These are phyloP conservation scores for Saccopteryx leptura DNA, from an alignment of 2,113 vertebrate species.

Conservation along the genomic window DNA sequence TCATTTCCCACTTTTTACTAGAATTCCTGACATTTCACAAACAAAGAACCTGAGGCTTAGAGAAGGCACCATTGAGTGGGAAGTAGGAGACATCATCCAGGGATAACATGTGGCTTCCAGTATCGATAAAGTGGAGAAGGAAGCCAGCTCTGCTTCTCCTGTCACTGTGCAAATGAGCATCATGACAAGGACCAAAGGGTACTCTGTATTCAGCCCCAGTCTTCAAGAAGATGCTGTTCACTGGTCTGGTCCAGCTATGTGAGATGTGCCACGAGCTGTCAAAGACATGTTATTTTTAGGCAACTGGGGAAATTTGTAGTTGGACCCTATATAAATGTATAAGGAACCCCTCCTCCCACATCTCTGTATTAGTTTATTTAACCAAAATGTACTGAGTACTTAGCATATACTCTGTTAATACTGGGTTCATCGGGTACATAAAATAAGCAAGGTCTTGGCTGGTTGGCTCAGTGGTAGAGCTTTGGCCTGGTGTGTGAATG, in stretches of 20 bases:
- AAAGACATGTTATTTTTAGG: neutral
- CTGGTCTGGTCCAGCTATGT: neutral
- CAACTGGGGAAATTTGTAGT: neutral
- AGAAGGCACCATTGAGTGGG: neutral
- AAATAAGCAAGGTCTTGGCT: neutral
- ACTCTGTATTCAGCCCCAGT: neutral
- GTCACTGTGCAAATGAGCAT: neutral
- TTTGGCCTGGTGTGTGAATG: no score
- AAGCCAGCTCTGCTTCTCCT: neutral
- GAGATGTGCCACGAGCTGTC: neutral
- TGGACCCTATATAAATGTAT: neutral
- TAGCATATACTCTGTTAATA: neutral
- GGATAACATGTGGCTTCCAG: no score
- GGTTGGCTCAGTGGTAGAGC: no score
- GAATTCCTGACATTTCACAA: neutral
- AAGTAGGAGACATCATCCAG: neutral
- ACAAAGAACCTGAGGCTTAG: neutral
- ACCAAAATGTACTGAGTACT: neutral
- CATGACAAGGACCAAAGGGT: neutral
- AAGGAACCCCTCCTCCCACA: neutral
- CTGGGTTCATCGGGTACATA: neutral
- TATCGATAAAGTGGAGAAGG: neutral
- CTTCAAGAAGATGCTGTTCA: neutral
- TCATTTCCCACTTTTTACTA: neutral
- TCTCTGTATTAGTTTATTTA: neutral